These are phyloP conservation scores for Vanessa atalanta DNA, from an alignment of 1,140 invertebrate species.

Conservation along the genomic window DNA sequence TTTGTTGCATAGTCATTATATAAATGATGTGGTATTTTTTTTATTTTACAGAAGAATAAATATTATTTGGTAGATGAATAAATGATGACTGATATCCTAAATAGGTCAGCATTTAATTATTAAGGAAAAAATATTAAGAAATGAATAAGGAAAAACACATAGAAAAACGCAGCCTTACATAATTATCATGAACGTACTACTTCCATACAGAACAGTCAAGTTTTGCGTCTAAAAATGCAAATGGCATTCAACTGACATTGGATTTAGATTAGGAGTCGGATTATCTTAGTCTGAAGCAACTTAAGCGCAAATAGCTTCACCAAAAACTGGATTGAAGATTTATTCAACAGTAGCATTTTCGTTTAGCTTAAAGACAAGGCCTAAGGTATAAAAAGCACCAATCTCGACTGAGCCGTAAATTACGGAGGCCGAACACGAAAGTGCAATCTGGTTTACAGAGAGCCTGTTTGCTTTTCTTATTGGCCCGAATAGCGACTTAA, in stretches of 20 bases:
- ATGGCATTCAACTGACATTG: background rate
- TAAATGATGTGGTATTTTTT: no score
- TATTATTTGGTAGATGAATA: no score
- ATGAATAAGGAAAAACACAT: no score
- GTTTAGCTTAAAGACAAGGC: constrained; percentile 21
- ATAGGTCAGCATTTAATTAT: no score
- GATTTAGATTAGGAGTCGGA: constrained; percentile 10
- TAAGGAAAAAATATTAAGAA: no score
- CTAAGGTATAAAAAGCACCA: constrained; percentile 15
- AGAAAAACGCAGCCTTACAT: background rate
- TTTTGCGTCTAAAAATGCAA: constrained; percentile 8
- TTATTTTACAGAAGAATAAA: no score
- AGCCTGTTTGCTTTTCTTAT: constrained; percentile 45
- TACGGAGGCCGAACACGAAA: constrained; percentile 38
- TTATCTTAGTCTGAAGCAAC: constrained; percentile 1
- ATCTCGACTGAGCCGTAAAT: constrained; percentile 29
- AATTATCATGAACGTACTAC: constrained; percentile 1
- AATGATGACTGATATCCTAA: no score
- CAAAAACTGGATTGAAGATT: constrained; percentile 11
- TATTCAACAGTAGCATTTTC: constrained; percentile 23
- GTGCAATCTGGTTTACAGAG: constrained; percentile 45
- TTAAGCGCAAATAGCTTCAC: constrained; percentile 10
- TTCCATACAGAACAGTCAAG: background rate
- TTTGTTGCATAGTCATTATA: no score
- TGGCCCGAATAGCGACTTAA: constrained; percentile 43